Percentiles rank a stretch among this genome's conserved stretches.
phyloP scores from a whole-genome alignment of 2,113 vertebrate species.

The Xiphophorus maculatus region DNA sequence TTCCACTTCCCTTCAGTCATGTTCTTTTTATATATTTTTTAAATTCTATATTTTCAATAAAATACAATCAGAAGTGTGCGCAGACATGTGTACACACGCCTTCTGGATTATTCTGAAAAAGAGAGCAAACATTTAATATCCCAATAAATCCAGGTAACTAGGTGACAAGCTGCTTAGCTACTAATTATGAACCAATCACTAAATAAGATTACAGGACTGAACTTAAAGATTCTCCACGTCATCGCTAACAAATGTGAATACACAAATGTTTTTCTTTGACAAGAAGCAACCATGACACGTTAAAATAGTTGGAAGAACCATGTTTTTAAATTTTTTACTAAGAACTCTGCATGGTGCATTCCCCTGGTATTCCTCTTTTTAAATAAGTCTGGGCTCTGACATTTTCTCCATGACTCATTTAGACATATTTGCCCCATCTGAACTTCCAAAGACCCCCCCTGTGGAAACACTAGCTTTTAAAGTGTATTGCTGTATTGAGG shows the following conservation, averaged over 20 bases:
- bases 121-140: no score
- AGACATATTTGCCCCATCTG: slow-evolving; percentile 3
- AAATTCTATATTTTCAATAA: no score
- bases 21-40: no score
- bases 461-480: slow-evolving; percentile 25
- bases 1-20: no score
- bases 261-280: neutral
- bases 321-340: slow-evolving; percentile 5
- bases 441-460: slow-evolving; percentile 10
- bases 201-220: neutral
- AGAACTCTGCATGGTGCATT: neutral
- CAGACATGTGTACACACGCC: no score
- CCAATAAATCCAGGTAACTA: no score
- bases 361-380: slow-evolving; percentile 3
- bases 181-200: neutral
- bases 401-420: slow-evolving; percentile 10
- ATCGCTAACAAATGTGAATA: neutral
- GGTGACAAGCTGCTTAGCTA: no score
- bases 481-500: neutral
- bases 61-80: no score
- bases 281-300: neutral
- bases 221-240: neutral
- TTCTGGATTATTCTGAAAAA: no score
- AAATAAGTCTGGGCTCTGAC: slow-evolving; percentile 8
- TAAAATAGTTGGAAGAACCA: slow-evolving; percentile 1